These are phyloP conservation scores for Cenopis cana DNA, from an alignment of 2,888 invertebrate genomes.

Conservation along the genomic window DNA sequence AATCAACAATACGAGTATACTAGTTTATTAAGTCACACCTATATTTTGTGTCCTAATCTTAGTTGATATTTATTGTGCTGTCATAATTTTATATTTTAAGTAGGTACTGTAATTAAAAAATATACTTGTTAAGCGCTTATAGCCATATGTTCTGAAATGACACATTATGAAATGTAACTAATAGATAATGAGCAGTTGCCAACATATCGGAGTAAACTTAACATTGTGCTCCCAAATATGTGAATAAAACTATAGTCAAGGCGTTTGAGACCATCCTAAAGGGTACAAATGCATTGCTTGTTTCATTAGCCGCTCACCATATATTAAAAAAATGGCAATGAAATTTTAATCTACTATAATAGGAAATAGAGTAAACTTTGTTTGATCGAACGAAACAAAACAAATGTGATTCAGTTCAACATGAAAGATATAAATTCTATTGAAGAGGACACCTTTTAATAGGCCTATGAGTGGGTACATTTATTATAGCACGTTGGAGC, in stretches of 20 bases:
- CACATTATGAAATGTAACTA: background rate
- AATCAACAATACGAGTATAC: slow-evolving; percentile 1
- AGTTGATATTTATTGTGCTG: slow-evolving; percentile 1
- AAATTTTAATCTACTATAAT: background rate
- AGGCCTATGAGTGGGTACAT: too few relatives aligned
- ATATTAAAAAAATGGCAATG: too few relatives aligned
- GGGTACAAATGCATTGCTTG: background rate
- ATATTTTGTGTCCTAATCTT: slow-evolving; percentile 2
- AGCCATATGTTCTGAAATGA: background rate
- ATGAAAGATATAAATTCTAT: too few relatives aligned
- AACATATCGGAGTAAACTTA: background rate
- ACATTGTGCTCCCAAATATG: background rate
- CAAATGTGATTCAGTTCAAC: too few relatives aligned
- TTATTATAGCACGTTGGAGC: too few relatives aligned
- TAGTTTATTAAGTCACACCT: background rate
- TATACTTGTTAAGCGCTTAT: slow-evolving; percentile 4
- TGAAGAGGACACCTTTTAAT: too few relatives aligned
- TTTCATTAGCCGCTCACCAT: too few relatives aligned
- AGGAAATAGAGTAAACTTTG: too few relatives aligned
- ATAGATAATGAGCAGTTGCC: background rate
- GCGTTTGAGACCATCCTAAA: background rate
- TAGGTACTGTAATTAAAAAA: background rate
- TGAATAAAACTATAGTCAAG: background rate
- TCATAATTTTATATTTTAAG: background rate
- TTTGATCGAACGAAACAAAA: too few relatives aligned